phyloP scores from a whole-genome alignment of 2,113 vertebrate species.

The Brachionichthys hirsutus region DNA sequence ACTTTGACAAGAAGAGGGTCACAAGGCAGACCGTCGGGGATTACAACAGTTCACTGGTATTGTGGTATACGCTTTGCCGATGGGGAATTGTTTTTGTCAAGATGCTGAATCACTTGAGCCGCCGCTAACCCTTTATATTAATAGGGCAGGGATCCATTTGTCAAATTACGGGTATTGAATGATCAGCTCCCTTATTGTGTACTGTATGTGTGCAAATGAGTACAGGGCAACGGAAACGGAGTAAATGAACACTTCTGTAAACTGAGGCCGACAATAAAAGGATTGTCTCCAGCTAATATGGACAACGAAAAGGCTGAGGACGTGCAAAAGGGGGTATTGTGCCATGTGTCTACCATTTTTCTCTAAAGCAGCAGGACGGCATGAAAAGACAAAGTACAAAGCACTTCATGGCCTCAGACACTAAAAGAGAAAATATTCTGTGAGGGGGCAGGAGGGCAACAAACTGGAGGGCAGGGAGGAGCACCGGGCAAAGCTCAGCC shows the following conservation, averaged over 20 bases:
- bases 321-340: constrained; percentile 36
- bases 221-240: constrained; percentile 42
- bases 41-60: constrained; percentile 20
- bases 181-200: constrained; percentile 54
- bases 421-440: constrained; percentile 53
- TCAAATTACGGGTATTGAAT: constrained; percentile 58
- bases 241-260: constrained; percentile 69
- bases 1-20: constrained; percentile 47
- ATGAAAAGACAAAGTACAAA: constrained; percentile 50
- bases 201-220: constrained; percentile 58
- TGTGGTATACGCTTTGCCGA: constrained; percentile 15
- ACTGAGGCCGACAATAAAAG: constrained; percentile 42
- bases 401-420: constrained; percentile 49
- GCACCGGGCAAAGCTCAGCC: constrained; percentile 63
- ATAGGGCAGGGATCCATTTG: constrained; percentile 23
- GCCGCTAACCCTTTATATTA: constrained; percentile 16
- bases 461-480: constrained; percentile 64
- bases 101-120: constrained; percentile 27
- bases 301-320: constrained; percentile 40
- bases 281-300: constrained; percentile 57
- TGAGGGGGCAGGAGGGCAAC: constrained; percentile 67
- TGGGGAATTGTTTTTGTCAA: constrained; percentile 12
- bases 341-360: constrained; percentile 20
- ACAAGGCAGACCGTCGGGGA: constrained; percentile 15
- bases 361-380: constrained; percentile 54